Percentiles rank a stretch among this genome's conserved stretches.
Conservation (phyloP, 2,797 vertebrate genomes). For the Betta splendens region DNA sequence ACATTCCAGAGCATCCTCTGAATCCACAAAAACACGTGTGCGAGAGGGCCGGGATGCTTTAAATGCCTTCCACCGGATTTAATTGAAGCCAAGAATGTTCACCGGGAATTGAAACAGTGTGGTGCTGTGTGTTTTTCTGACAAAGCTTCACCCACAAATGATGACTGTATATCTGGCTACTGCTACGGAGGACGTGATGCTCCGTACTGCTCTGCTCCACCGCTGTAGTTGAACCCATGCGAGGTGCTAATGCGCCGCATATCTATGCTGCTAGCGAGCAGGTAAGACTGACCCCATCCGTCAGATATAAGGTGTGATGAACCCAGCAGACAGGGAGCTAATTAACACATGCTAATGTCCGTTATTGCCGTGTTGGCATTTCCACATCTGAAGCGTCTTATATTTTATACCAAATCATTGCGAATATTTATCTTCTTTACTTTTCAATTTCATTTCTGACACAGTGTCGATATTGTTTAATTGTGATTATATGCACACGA, state of each 20-base stretch:
- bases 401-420: no score
- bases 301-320: no score
- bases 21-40: slow-evolving; percentile 32
- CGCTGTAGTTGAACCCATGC: slow-evolving; percentile 8
- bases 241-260: slow-evolving; percentile 1
- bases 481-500: no score
- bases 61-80: slow-evolving; percentile 48
- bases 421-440: no score
- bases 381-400: no score
- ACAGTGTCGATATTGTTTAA: no score
- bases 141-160: slow-evolving; percentile 48
- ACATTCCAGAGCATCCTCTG: background rate
- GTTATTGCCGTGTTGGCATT: no score
- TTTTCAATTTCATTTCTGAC: no score
- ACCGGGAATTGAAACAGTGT: slow-evolving; percentile 36
- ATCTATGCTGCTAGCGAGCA: background rate
- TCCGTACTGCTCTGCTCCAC: slow-evolving; percentile 9
- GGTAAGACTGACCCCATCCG: no score
- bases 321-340: no score
- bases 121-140: slow-evolving; percentile 33
- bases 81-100: slow-evolving; percentile 54
- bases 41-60: slow-evolving; percentile 12
- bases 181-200: background rate
- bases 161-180: slow-evolving; percentile 44
- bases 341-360: no score